Evolutionary conservation across 1,140 invertebrate species (phyloP).

Genomic region (Listronotus bonariensis): DNA sequence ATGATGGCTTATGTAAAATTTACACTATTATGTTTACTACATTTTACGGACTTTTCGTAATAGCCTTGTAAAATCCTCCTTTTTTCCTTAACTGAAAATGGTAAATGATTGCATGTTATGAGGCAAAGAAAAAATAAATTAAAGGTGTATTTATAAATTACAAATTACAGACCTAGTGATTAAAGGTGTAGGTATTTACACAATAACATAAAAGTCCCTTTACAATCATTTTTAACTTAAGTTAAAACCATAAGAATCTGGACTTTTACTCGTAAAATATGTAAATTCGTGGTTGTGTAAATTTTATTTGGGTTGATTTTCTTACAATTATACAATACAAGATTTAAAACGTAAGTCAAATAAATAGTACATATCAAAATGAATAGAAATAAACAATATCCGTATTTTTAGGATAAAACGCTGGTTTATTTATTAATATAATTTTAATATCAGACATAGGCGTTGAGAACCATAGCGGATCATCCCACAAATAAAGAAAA

Average conservation of each 20-base stretch:
- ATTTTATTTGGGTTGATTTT: no score
- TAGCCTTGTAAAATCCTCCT: conserved; percentile 33
- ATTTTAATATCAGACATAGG: no score
- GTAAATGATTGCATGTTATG: conserved; percentile 48
- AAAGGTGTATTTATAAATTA: conserved; percentile 47
- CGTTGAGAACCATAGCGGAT: no score
- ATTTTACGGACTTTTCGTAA: conserved; percentile 44
- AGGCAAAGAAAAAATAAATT: conserved; percentile 50
- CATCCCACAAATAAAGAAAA: no score
- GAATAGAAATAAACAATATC: no score
- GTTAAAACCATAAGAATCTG: conserved; percentile 30
- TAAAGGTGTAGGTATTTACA: conserved; percentile 49
- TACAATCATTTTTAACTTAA: conserved; percentile 8
- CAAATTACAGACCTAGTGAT: conserved; percentile 45
- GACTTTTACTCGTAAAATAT: conserved; percentile 23
- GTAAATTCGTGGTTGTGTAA: conserved; percentile 4
- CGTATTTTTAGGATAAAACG: no score
- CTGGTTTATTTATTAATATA: no score
- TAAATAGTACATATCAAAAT: no score
- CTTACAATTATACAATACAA: no score
- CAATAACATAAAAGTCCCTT: conserved; percentile 38
- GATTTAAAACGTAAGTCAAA: no score
- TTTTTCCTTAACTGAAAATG: conserved; percentile 24
- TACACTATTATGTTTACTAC: conserved; percentile 51
- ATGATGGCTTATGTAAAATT: conserved; percentile 50